Evolutionary conservation across 2,888 invertebrate genomes (phyloP), one percentile per base, ranked within the genome.

Genomic region (Griposia aprilina): DNA sequence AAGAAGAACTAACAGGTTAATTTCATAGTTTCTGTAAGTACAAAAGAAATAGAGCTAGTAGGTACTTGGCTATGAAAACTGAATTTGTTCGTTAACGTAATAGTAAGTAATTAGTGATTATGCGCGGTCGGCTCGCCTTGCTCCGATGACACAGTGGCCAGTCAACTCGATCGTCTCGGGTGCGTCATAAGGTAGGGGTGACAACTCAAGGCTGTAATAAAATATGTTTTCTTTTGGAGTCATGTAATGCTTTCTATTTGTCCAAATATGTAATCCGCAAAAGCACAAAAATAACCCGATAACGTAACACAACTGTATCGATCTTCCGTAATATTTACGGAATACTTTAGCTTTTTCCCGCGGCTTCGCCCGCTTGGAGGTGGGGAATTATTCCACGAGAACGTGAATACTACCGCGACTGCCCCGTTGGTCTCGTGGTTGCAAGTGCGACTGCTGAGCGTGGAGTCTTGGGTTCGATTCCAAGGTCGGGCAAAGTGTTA

Each of bases 141-240:
- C 91, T 93, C 93, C 91, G 92, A 90, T 94, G 95, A 94, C 94
- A 95, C 92, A 93, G 93, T 94, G 91, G 90, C 91, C 91, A 92
- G 91, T 93, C 91, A 89, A 91, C 89, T 88, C 88, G 83, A 88
- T 87, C 89, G 85, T 80, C 82, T 82, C 83, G 86, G 84, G 86
- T 88, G 90, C 85, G 87, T 87, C 87, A 83, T 68, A 74, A 82
- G 57, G n/a, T 88, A 94, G 93, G 94, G 94, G 69, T 94, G 91
- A 63, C 68, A 74, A 74, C 20, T 69, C 15, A 55, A 17, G n/a
- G 23, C 11, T 55, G 13, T 7, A 17, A 4, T 65, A 55, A 71
- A 41, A 41, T 41, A 20, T 20, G 0, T 17, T 30, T 55, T 52
- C 36, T 59, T 23, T 70, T 60, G 2, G 11, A 7, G 26, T 67